Evolutionary conservation across 2,797 vertebrate species (phyloP).

Genomic region (Tenualosa thibaudeaui): DNA sequence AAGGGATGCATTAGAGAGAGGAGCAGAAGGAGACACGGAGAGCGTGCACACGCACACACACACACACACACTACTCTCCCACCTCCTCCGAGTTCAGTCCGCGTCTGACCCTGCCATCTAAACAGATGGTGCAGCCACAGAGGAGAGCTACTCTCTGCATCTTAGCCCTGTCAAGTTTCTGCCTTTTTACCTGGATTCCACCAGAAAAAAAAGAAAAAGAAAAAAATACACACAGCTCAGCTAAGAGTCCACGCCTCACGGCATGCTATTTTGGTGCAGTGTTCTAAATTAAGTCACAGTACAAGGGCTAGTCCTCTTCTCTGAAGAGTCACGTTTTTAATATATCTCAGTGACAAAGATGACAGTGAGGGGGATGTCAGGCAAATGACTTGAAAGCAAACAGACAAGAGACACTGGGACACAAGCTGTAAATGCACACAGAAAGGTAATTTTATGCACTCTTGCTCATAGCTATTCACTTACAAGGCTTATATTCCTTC

Average conservation of each 20-base stretch:
- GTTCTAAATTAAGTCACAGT: conserved; percentile 1
- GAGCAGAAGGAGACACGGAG: not conserved
- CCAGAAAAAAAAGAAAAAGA: not conserved
- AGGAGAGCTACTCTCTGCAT: conserved; percentile 32
- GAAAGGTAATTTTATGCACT: not conserved
- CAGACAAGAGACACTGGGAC: not conserved
- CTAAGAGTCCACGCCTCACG: conserved; percentile 7
- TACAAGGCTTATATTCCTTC: not conserved
- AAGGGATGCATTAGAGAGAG: not conserved
- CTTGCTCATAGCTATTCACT: not conserved
- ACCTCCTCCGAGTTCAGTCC: conserved; percentile 54
- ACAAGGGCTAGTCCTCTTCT: conserved; percentile 2
- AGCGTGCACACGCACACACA: not conserved
- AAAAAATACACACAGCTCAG: not conserved
- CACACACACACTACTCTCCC: conserved; percentile 27
- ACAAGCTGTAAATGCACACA: not conserved
- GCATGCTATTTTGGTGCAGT: conserved; percentile 20
- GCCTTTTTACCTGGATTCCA: conserved; percentile 8
- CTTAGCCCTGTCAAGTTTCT: not conserved
- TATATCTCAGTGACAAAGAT: not conserved
- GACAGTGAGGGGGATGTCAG: not conserved
- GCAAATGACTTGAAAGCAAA: not conserved
- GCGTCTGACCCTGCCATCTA: conserved; percentile 53
- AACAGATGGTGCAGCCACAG: conserved; percentile 66
- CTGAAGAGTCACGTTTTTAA: not conserved